These are phyloP conservation scores for Leptopilina myrica DNA, from an alignment of 2,888 invertebrate genomes.

Conservation along the genomic window DNA sequence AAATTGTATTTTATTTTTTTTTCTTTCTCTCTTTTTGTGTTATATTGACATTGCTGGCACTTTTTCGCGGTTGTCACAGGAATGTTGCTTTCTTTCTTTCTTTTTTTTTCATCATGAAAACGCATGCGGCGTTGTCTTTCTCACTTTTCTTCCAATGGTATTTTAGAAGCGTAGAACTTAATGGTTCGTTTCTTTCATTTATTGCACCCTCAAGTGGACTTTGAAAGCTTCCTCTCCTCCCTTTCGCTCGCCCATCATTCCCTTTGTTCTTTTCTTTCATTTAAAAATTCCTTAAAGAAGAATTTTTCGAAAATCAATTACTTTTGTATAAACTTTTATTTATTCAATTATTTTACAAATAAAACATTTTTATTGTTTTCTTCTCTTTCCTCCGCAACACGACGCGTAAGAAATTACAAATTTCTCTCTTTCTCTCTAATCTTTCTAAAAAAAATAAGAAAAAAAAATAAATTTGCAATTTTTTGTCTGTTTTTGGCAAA, in stretches of 20 bases:
- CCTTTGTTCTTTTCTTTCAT: constrained; percentile 33
- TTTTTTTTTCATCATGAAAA: no score
- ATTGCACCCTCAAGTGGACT: constrained; percentile 34
- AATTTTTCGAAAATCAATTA: background rate
- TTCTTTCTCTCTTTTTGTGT: background rate
- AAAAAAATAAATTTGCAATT: no score
- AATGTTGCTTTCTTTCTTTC: constrained; percentile 10
- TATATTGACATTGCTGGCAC: constrained; percentile 8
- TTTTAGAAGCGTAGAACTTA: constrained; percentile 36
- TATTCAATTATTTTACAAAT: background rate
- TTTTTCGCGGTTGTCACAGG: constrained; percentile 9
- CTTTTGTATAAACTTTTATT: background rate
- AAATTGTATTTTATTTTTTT: constrained; percentile 55
- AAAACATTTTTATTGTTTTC: background rate
- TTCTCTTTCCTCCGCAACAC: no score
- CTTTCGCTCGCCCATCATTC: background rate
- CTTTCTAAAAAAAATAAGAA: no score
- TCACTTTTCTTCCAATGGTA: constrained; percentile 24
- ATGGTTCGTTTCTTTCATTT: constrained; percentile 40
- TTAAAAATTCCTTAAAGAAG: constrained; percentile 14
- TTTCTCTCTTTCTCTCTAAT: no score
- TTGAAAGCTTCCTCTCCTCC: constrained; percentile 2
- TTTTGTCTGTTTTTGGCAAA: no score
- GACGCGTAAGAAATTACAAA: no score
- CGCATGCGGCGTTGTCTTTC: constrained; percentile 2